Conservation (phyloP, 1,140 invertebrate genomes). For the Batillaria attramentaria region DNA sequence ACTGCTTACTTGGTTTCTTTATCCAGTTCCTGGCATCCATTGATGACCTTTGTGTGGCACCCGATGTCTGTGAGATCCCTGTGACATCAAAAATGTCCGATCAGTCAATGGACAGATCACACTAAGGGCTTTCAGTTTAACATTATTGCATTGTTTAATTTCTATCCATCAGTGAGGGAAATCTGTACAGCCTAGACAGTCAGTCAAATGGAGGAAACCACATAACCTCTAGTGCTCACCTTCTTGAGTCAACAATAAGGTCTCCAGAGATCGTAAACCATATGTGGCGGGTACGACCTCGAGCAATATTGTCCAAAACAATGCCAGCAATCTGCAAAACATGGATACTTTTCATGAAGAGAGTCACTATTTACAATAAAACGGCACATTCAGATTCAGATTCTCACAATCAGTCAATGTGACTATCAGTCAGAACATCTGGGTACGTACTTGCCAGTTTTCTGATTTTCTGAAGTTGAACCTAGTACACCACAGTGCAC, state of each 20-base stretch:
- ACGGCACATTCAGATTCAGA: too few species aligned
- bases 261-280: slow-evolving; percentile 68
- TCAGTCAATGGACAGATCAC: neutral
- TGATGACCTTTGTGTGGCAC: slow-evolving; percentile 66
- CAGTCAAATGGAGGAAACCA: neutral
- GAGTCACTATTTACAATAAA: too few species aligned
- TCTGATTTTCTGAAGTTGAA: too few species aligned
- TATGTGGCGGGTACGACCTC: slow-evolving; percentile 61
- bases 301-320: slow-evolving; percentile 64
- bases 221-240: slow-evolving; percentile 37
- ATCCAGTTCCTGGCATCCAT: slow-evolving; percentile 68
- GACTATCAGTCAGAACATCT: too few species aligned
- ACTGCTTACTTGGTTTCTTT: slow-evolving; percentile 62
- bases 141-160: too few species aligned
- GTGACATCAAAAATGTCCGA: slow-evolving; percentile 25
- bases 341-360: too few species aligned
- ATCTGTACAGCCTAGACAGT: too few species aligned
- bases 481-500: too few species aligned
- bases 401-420: too few species aligned
- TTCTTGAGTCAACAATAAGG: slow-evolving; percentile 63
- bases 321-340: slow-evolving; percentile 62
- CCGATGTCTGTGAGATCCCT: slow-evolving; percentile 67
- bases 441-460: too few species aligned
- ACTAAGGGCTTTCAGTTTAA: neutral
- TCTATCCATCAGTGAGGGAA: too few species aligned